These are phyloP conservation scores for Ariopsis seemanni DNA, from an alignment of 2,113 vertebrate genomes.

Conservation along the genomic window DNA sequence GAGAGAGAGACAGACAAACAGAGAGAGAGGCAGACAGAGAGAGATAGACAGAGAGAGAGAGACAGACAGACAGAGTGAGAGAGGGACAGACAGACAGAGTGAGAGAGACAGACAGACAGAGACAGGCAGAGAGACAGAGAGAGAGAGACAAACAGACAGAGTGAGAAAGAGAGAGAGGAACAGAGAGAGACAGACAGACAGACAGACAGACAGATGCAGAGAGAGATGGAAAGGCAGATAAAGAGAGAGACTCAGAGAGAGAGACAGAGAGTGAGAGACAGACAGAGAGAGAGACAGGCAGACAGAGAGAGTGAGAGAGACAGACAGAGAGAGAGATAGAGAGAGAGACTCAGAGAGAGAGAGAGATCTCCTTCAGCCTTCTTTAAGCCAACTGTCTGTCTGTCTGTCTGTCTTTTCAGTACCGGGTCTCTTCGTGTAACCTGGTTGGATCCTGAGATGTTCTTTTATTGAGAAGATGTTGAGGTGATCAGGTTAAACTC, in stretches of 20 bases:
- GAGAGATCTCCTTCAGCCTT: background rate
- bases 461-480: background rate
- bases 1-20: constrained; percentile 1
- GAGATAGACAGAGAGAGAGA: background rate
- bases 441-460: too few species aligned
- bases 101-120: background rate
- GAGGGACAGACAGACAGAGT: background rate
- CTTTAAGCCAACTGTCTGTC: background rate
- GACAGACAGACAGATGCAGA: constrained; percentile 14
- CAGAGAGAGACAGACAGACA: constrained; percentile 14
- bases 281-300: background rate
- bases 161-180: constrained; percentile 23
- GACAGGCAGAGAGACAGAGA: constrained; percentile 1
- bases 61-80: background rate
- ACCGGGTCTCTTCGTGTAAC: background rate
- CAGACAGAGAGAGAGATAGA: background rate
- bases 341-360: background rate
- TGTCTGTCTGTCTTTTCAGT: background rate
- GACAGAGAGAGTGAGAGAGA: background rate
- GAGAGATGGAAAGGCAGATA: constrained; percentile 4
- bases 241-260: background rate
- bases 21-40: background rate
- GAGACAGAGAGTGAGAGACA: constrained; percentile 9
- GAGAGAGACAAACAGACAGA: background rate
- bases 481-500: background rate